Evolutionary conservation across 2,113 vertebrate genomes (phyloP).

Genomic region (Cebus imitator): DNA sequence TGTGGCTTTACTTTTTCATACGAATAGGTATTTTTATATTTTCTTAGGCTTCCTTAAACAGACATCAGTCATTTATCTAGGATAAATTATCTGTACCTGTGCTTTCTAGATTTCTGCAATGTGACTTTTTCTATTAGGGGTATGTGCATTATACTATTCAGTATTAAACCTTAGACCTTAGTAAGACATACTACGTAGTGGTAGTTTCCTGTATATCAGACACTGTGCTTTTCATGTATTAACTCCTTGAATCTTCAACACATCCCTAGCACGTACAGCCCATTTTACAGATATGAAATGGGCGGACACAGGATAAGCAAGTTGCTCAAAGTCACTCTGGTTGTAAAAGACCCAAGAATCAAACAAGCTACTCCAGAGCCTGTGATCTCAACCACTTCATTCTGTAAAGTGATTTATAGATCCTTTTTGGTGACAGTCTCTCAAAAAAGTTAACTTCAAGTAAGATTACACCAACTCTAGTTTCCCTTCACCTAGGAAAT

Average conservation of each 20-base stretch:
- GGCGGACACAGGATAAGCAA: too few relatives aligned
- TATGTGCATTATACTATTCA: too few relatives aligned
- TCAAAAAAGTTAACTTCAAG: neutral
- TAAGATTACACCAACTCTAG: neutral
- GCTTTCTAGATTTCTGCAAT: neutral
- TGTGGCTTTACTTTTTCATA: neutral
- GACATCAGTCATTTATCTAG: neutral
- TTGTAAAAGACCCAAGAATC: neutral
- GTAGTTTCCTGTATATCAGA: rapidly evolving
- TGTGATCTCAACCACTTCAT: neutral
- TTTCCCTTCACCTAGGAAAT: neutral
- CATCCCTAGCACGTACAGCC: neutral
- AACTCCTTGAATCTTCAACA: neutral
- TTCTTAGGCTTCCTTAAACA: neutral
- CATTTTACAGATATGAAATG: neutral
- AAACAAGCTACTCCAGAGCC: neutral
- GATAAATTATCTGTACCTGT: neutral
- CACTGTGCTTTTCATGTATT: rapidly evolving
- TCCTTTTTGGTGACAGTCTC: neutral
- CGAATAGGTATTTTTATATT: neutral
- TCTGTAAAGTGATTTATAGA: too few relatives aligned
- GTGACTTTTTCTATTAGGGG: neutral
- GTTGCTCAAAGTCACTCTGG: neutral
- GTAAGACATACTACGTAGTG: rapidly evolving
- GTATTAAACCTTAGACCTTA: neutral